A percentile compares a stretch with the other conserved stretches of the same genome.
Evolutionary conservation across 2,888 invertebrate genomes (phyloP).

Genomic region (Penaeus monodon): DNA sequence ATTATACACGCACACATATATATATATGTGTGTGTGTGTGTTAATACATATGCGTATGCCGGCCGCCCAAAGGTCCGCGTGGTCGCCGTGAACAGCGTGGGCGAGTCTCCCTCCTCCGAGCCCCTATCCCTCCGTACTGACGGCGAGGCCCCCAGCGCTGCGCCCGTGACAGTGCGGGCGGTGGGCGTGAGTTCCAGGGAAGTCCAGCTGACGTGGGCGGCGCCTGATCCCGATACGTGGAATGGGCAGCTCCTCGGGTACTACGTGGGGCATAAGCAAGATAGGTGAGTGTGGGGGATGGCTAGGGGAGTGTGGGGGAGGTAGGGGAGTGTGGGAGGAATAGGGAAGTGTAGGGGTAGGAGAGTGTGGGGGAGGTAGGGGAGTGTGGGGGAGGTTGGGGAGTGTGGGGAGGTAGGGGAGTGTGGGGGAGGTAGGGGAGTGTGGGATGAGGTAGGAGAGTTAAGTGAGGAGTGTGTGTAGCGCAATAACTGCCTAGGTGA

Average conservation of each 20-base stretch:
- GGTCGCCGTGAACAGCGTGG: constrained; percentile 63
- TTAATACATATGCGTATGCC: too few relatives aligned
- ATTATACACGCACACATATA: too few relatives aligned
- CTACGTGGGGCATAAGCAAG: constrained; percentile 69
- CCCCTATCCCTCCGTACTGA: constrained; percentile 59
- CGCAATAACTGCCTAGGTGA: too few relatives aligned
- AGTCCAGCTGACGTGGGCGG: constrained; percentile 63
- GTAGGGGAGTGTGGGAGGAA: neutral
- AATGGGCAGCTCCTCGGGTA: constrained; percentile 71
- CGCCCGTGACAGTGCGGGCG: constrained; percentile 58
- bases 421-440: too few relatives aligned
- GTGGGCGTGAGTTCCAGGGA: constrained; percentile 53
- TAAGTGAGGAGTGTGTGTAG: too few relatives aligned
- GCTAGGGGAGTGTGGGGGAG: neutral
- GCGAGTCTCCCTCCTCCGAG: constrained; percentile 60
- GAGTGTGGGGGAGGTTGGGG: too few relatives aligned
- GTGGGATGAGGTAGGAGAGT: too few relatives aligned
- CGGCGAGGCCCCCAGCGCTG: constrained; percentile 62
- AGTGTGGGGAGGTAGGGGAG: too few relatives aligned
- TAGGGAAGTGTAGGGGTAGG: neutral
- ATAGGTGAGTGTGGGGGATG: constrained; percentile 28
- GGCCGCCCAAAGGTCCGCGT: constrained; percentile 52
- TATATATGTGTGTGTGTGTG: too few relatives aligned
- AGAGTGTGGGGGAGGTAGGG: neutral
- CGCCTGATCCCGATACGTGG: constrained; percentile 68